Evolutionary conservation across 2,888 invertebrate genomes (phyloP).

Genomic region (Dicyrtomina minuta): DNA sequence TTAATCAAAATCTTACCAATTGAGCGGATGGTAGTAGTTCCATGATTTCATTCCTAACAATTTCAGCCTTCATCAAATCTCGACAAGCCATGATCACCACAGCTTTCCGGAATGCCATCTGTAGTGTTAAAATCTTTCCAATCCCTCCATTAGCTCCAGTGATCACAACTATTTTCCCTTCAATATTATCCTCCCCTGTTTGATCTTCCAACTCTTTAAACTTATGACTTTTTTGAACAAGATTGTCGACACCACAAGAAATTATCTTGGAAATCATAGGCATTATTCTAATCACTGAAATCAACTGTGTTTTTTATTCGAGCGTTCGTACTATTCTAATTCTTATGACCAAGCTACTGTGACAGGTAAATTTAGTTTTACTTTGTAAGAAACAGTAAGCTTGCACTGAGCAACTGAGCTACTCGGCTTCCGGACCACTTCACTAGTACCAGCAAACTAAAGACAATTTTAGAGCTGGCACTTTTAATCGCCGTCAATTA

Average conservation of each 20-base stretch:
- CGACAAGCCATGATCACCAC: constrained; percentile 84
- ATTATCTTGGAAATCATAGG: too few species aligned
- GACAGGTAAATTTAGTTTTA: too few species aligned
- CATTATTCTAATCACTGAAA: too few species aligned
- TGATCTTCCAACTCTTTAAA: constrained; percentile 1
- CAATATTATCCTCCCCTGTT: constrained; percentile 12
- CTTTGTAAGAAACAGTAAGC: too few species aligned
- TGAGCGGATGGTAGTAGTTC: constrained; percentile 17
- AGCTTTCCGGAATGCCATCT: constrained; percentile 57
- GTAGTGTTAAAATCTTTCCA: constrained; percentile 16
- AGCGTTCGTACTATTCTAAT: too few species aligned
- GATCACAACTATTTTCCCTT: constrained; percentile 28
- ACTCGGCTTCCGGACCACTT: too few species aligned
- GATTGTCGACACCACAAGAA: background rate
- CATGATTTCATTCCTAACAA: constrained; percentile 55
- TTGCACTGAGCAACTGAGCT: too few species aligned
- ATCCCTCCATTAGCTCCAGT: constrained; percentile 32
- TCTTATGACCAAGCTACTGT: too few species aligned
- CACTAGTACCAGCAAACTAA: too few species aligned
- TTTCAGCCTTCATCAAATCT: constrained; percentile 73
- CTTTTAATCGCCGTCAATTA: too few species aligned
- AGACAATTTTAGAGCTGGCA: too few species aligned
- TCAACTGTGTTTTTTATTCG: too few species aligned
- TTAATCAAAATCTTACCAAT: constrained; percentile 14
- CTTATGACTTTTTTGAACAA: background rate